Base-by-base conservation (phyloP, 2,797 vertebrate genomes). In the Geotrypetes seraphini region DNA sequence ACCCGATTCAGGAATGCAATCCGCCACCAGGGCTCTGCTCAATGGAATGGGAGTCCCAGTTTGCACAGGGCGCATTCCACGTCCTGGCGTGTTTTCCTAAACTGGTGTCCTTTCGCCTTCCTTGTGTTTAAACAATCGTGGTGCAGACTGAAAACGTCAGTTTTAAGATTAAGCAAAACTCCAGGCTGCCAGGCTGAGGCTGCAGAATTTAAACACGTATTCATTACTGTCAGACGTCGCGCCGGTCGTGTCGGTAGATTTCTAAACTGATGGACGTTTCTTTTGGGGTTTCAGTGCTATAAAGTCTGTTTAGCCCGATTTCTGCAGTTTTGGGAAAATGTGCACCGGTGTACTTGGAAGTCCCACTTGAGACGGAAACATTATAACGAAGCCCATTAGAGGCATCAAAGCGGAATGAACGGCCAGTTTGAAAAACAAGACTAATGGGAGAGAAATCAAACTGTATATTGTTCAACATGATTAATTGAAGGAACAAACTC, bases 101-200 rank as follows among this genome's bases (percentile, higher is more conserved):
- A 52, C 43, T 49, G 48, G 57, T 60, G 54, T 46, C 53, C 52
- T 66, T 72, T 72, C 58, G 47, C 51, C 56, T 28, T 50, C 19
- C 59, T 50, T 0, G 46, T 53, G 66, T 65, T 66, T 66, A 71
- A 61, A 71, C 63, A 65, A 69, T 71, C 71, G 69, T 39, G n/a
- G 61, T 50, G 61, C 50, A 69, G 70, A 75, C 60, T 71, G 63
- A 69, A 69, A 67, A 64, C 53, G 59, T 75, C 66, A 73, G 60
- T 63, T 43, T 71, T 61, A 49, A 62, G 46, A 63, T 73, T 65
- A 71, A 71, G 70, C 58, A 61, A 69, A 76, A 74, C 64, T 74
- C 49, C 50, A 54, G 53, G 47, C 51, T 60, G 21, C 47, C 64
- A 43, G 44, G 50, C 40, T 29, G 35, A 35, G 34, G 36, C 49